A percentile compares a stretch with the other conserved stretches of the same genome.
Evolutionary conservation across 2,888 invertebrate genomes (phyloP).

Genomic region (Hyppa rectilinea): DNA sequence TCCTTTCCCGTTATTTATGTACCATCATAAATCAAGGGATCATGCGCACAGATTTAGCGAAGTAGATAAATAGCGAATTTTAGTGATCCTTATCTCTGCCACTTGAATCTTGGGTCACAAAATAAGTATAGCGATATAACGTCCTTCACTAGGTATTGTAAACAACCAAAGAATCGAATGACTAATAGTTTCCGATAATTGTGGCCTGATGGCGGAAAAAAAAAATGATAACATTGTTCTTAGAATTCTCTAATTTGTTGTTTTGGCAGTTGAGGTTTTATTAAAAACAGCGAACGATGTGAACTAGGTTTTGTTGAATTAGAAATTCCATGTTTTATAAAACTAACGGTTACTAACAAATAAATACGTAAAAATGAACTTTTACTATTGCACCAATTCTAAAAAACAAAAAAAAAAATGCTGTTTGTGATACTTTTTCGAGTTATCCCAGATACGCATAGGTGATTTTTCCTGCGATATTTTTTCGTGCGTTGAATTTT

Average conservation of each 20-base stretch:
- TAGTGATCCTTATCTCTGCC: constrained; percentile 71
- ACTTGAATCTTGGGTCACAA: constrained; percentile 58
- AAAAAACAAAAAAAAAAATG: too few species aligned
- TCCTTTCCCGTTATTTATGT: constrained; percentile 54
- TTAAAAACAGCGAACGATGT: background rate
- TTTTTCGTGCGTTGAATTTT: too few species aligned
- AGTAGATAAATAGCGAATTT: constrained; percentile 63
- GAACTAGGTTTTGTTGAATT: background rate
- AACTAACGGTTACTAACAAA: too few species aligned
- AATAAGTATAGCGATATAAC: background rate
- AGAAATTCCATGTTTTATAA: too few species aligned
- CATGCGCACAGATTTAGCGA: constrained; percentile 62
- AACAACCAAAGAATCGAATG: constrained; percentile 24
- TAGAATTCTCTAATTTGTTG: constrained; percentile 13
- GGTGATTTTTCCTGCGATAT: too few species aligned
- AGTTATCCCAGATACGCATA: too few species aligned
- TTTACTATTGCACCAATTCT: too few species aligned
- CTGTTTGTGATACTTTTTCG: too few species aligned
- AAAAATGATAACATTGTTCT: constrained; percentile 42
- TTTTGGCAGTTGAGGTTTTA: constrained; percentile 1
- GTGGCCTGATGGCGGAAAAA: constrained; percentile 26
- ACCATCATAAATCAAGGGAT: constrained; percentile 64
- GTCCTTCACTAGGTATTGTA: constrained; percentile 11
- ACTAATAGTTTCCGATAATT: constrained; percentile 36
- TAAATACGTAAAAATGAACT: too few species aligned